Conservation (phyloP, 2,113 vertebrate genomes). For the Pelecanus crispus region DNA sequence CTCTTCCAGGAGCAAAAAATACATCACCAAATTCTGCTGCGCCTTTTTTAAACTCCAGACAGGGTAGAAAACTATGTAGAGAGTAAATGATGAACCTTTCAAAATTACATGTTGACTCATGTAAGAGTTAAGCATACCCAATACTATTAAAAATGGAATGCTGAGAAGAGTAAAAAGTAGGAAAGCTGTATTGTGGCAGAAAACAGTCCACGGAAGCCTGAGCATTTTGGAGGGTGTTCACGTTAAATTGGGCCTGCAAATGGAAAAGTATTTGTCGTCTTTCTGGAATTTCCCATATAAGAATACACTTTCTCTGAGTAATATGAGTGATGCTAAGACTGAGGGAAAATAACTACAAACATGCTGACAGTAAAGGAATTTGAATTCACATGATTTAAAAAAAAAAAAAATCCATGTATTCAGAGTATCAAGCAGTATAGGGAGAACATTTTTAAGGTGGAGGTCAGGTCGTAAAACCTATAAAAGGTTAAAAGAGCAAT, state of each 20-base stretch:
- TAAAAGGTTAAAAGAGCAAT: background rate
- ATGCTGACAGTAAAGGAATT: background rate
- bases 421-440: background rate
- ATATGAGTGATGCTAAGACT: no score
- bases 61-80: fast-evolving
- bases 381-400: background rate
- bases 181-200: background rate
- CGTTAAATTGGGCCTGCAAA: background rate
- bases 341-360: background rate
- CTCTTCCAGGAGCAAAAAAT: background rate
- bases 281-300: background rate
- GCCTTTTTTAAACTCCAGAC: no score
- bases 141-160: background rate
- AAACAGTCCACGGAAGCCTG: background rate
- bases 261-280: background rate
- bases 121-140: no score
- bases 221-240: fast-evolving
- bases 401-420: background rate
- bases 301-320: background rate
- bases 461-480: background rate
- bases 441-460: background rate
- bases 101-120: fast-evolving
- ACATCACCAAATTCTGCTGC: fast-evolving
- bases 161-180: background rate
- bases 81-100: background rate